Base-by-base conservation (phyloP, 2,888 invertebrate species). In the Volucella inflata region DNA sequence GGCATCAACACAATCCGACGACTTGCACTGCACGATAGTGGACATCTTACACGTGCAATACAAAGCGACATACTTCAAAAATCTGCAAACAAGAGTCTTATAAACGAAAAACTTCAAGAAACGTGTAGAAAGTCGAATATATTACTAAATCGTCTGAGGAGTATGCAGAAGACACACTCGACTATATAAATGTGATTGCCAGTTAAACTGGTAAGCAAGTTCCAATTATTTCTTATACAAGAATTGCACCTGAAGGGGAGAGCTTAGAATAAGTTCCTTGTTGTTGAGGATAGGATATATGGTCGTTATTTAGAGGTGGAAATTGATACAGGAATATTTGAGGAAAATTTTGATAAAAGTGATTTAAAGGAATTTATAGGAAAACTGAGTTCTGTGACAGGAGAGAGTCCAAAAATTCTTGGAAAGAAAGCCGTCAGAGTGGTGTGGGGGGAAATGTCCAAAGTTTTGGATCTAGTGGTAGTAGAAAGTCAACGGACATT, bases 271-370 rank as follows among this genome's bases (percentile, higher is more conserved):
- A 30, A 65, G 76, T 68, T 44, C 67, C 14, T 68, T 59, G 14
- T 6, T 51, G 14, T 36, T 75, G 48, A 57, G 57, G 42, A 50
- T 59, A 64, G 1, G 53, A 68, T 62, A 40, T 53, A 78, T 42
- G 48, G 36, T 46, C 60, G 55, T 53, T 38, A 30, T 14, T 36
- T 72, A 50, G 50, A 79, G 11, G 48, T 70, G 2, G 70, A 78
- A 55, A 55, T 78, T 55, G 62, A 72, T 14, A 78, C 78, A 11
- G 64, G 78, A 48, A 64, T 71, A 8, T 71, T 53, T 57, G 60
- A n/a, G n/a, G n/a, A n/a, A n/a, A n/a, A n/a, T n/a, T n/a, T n/a
- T n/a, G n/a, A n/a, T n/a, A n/a, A n/a, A n/a, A n/a, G n/a, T n/a
- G n/a, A n/a, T n/a, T n/a, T n/a, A n/a, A n/a, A n/a, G n/a, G n/a